Conservation (phyloP, 2,797 vertebrate species). For the Hylomyscus alleni region DNA sequence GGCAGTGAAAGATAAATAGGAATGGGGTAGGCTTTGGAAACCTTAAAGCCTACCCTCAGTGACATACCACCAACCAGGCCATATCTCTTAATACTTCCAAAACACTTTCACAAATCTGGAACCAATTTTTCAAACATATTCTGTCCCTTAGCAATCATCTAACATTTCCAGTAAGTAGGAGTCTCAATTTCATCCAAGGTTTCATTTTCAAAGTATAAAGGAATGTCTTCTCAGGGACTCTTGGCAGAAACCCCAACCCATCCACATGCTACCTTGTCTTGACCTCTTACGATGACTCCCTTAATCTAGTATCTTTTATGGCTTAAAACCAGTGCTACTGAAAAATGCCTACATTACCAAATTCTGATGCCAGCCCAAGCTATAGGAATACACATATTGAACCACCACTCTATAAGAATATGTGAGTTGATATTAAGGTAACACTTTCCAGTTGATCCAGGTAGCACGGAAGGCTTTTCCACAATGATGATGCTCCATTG, state of each 20-base stretch:
- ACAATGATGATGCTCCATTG: background rate
- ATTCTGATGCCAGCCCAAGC: background rate
- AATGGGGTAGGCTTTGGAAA: background rate
- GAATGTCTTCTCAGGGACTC: background rate
- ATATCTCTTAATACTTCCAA: background rate
- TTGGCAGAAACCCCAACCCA: background rate
- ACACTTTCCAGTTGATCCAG: background rate
- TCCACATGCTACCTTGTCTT: background rate
- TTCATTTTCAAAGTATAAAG: background rate
- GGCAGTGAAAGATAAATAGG: background rate
- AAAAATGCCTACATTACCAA: background rate
- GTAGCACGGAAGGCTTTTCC: background rate
- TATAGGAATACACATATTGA: background rate
- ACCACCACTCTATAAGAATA: background rate
- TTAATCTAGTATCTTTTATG: background rate
- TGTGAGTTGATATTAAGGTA: background rate
- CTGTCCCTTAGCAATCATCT: background rate
- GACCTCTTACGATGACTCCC: background rate
- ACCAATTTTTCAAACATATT: background rate
- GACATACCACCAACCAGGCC: background rate
- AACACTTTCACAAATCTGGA: background rate
- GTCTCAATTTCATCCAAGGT: background rate
- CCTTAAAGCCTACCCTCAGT: background rate
- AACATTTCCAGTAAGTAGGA: background rate
- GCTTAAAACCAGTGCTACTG: background rate